Conservation (phyloP, 2,797 vertebrate species). For the Lithobates sylvaticus region DNA sequence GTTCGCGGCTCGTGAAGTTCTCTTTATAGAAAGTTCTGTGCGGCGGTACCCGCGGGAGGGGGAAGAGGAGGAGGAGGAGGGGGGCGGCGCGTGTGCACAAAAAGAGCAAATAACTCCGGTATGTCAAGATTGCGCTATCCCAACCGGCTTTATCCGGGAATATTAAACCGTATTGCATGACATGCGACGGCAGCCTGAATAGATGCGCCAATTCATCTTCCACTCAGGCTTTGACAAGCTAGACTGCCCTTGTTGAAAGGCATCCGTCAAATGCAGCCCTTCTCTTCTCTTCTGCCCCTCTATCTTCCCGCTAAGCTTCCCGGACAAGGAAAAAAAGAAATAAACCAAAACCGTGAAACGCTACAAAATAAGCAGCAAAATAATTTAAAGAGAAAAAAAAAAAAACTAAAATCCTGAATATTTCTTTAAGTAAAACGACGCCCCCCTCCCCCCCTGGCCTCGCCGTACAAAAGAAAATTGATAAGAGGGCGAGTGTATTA, state of each 20-base stretch:
- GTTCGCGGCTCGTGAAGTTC: no score
- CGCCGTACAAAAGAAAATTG: constrained; percentile 81
- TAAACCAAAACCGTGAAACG: constrained; percentile 73
- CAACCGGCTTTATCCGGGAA: constrained; percentile 95
- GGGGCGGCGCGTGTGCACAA: constrained; percentile 47
- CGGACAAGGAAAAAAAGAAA: constrained; percentile 83
- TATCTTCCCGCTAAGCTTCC: constrained; percentile 74
- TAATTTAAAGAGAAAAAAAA: constrained; percentile 74
- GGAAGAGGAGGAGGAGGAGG: constrained; percentile 3
- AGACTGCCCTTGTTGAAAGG: constrained; percentile 99
- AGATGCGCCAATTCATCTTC: constrained; percentile 97
- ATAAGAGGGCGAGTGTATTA: constrained; percentile 86
- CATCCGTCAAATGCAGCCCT: constrained; percentile 89
- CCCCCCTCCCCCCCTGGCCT: constrained; percentile 10
- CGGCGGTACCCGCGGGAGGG: background rate
- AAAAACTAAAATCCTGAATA: constrained; percentile 65
- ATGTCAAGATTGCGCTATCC: constrained; percentile 91
- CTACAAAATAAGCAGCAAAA: constrained; percentile 79
- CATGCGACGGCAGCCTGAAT: constrained; percentile 88
- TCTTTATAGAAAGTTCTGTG: background rate
- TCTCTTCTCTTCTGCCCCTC: constrained; percentile 60
- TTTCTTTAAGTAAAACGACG: constrained; percentile 76
- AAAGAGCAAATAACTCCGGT: constrained; percentile 77
- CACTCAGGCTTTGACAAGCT: constrained; percentile 96
- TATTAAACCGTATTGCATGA: constrained; percentile 93